Evolutionary conservation across 2,113 vertebrate species (phyloP).

Genomic region (Toxotes jaculatrix): DNA sequence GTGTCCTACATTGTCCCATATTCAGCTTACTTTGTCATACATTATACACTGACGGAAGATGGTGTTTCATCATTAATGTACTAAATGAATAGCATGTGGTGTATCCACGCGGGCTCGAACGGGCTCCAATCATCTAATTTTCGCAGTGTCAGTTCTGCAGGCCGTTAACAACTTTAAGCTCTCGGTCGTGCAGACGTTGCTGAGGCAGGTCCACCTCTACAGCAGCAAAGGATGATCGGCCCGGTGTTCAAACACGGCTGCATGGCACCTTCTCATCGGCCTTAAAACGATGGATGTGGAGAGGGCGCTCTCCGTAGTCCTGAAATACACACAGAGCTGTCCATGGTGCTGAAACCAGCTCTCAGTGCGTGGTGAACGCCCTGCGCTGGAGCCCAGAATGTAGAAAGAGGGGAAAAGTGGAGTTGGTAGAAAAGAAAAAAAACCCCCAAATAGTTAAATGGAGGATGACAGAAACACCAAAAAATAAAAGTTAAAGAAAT

Average conservation of each 20-base stretch:
- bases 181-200: background rate
- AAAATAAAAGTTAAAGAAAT: background rate
- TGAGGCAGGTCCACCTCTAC: slow-evolving; percentile 1
- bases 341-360: slow-evolving; percentile 77
- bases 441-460: background rate
- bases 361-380: slow-evolving; percentile 75
- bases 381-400: slow-evolving; percentile 64
- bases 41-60: background rate
- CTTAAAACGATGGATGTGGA: background rate
- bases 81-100: background rate
- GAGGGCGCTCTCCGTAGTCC: slow-evolving; percentile 55
- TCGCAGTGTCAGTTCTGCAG: background rate
- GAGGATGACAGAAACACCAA: background rate
- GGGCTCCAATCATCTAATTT: background rate
- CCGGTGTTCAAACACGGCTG: background rate
- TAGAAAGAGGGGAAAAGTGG: slow-evolving; percentile 9
- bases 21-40: background rate
- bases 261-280: slow-evolving; percentile 9
- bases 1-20: slow-evolving; percentile 39
- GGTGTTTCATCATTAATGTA: background rate
- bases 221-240: background rate
- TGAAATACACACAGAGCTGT: slow-evolving; percentile 62
- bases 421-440: background rate
- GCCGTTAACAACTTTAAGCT: background rate
- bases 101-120: no score